Conservation (phyloP, 2,888 invertebrate species). For the Leptarthrus brevirostris region DNA sequence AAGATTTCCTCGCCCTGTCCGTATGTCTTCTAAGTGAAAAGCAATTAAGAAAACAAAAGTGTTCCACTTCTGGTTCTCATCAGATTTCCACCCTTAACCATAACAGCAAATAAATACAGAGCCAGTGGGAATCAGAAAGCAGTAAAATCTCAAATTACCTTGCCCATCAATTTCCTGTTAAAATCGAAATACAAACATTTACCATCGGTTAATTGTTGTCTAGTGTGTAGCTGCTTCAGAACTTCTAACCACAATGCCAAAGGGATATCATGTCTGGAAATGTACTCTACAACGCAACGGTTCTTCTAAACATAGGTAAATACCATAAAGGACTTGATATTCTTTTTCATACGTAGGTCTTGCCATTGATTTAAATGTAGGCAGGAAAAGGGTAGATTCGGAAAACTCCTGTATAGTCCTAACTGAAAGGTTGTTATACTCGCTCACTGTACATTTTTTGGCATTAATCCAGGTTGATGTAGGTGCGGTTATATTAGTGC, state of each 20-base stretch:
- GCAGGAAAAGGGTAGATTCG: constrained; percentile 1
- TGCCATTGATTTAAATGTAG: neutral
- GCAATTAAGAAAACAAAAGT: constrained; percentile 31
- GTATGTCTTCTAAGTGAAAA: constrained; percentile 10
- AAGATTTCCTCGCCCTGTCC: neutral
- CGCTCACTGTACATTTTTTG: constrained; percentile 11
- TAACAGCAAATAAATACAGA: constrained; percentile 17
- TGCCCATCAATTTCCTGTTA: constrained; percentile 31
- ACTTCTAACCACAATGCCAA: constrained; percentile 27
- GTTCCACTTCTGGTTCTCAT: constrained; percentile 14
- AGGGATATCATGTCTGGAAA: constrained; percentile 10
- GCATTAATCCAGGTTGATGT: constrained; percentile 3
- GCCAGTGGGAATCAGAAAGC: neutral
- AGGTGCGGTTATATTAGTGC: neutral
- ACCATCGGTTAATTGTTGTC: constrained; percentile 37
- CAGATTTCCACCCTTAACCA: constrained; percentile 14
- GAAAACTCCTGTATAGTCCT: neutral
- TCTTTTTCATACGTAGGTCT: neutral
- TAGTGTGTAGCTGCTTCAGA: constrained; percentile 25
- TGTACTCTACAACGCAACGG: neutral
- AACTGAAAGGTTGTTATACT: neutral
- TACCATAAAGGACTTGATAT: neutral
- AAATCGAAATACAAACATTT: constrained; percentile 36
- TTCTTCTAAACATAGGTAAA: neutral
- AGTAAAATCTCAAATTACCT: constrained; percentile 31